Evolutionary conservation across 2,797 vertebrate genomes (phyloP).

Genomic region (Megaceryle alcyon): DNA sequence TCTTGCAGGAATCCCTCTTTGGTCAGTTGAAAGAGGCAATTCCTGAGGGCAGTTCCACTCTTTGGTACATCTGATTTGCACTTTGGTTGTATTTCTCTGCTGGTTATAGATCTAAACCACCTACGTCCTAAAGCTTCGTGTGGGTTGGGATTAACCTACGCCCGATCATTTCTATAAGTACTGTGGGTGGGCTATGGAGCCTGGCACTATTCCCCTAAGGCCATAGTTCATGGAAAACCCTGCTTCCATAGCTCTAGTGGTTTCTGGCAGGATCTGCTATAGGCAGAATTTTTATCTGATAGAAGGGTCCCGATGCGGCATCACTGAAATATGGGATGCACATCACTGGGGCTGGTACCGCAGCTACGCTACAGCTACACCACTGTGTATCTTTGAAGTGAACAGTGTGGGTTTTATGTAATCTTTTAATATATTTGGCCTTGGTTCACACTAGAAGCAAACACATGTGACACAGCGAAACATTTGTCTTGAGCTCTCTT

Average conservation of each 20-base stretch:
- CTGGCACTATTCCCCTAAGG: not conserved
- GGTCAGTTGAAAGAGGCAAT: not conserved
- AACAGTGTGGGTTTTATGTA: not conserved
- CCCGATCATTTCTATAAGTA: not conserved
- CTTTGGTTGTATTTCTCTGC: not conserved
- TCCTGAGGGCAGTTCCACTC: not conserved
- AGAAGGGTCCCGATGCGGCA: rapidly evolving
- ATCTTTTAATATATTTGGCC: not conserved
- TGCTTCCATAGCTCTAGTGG: not conserved
- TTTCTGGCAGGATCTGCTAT: not conserved
- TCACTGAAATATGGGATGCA: not conserved
- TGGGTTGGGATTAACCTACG: not conserved
- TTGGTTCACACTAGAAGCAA: not conserved
- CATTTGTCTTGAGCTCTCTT: not conserved
- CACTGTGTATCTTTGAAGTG: rapidly evolving
- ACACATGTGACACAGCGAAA: not conserved
- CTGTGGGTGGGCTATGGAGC: not conserved
- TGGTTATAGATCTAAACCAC: not conserved
- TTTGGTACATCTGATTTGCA: not conserved
- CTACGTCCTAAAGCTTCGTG: not conserved
- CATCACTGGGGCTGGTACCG: not conserved
- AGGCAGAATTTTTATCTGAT: not conserved
- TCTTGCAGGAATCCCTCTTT: not conserved
- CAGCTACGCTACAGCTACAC: too few relatives aligned
- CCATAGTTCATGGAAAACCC: not conserved